A percentile compares a stretch with the other conserved stretches of the same genome.
These are phyloP conservation scores for Coptodon bakossiorum DNA, from an alignment of 2,113 vertebrate species.

Conservation along the genomic window DNA sequence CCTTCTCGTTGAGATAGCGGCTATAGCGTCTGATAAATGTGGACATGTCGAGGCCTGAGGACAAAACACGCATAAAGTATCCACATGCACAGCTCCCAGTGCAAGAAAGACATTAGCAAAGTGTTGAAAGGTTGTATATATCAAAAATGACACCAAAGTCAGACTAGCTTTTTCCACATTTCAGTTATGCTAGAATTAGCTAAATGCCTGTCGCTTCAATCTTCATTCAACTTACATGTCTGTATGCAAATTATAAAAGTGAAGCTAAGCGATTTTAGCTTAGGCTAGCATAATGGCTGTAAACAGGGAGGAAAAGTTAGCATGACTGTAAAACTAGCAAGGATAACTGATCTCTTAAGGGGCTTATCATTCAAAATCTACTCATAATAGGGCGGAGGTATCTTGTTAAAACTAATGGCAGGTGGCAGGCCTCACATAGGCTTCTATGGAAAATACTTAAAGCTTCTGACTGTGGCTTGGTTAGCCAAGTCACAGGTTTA, in stretches of 20 bases:
- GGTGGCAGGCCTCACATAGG: not conserved
- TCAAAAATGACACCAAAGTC: not conserved
- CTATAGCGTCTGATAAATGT: constrained; percentile 98
- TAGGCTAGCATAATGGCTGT: not conserved
- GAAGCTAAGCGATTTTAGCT: not conserved
- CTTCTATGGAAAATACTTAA: not conserved
- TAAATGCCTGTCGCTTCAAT: not conserved
- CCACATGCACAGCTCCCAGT: not conserved
- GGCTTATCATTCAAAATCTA: not conserved
- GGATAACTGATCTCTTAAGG: not conserved
- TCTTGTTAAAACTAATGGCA: not conserved
- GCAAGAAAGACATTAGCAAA: not conserved
- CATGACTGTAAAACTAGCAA: not conserved
- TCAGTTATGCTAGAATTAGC: not conserved
- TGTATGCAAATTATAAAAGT: not conserved
- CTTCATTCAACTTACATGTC: not conserved
- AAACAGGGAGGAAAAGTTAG: not conserved
- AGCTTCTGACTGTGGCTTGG: not conserved
- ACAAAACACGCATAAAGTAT: constrained; percentile 4
- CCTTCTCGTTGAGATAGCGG: constrained; percentile 96
- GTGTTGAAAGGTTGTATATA: not conserved
- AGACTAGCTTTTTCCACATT: not conserved
- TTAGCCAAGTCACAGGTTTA: not conserved
- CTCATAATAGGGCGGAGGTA: not conserved
- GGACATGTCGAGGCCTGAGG: constrained; percentile 94